phyloP scores from a whole-genome alignment of 2,888 invertebrate species.

The Agriotes lineatus region DNA sequence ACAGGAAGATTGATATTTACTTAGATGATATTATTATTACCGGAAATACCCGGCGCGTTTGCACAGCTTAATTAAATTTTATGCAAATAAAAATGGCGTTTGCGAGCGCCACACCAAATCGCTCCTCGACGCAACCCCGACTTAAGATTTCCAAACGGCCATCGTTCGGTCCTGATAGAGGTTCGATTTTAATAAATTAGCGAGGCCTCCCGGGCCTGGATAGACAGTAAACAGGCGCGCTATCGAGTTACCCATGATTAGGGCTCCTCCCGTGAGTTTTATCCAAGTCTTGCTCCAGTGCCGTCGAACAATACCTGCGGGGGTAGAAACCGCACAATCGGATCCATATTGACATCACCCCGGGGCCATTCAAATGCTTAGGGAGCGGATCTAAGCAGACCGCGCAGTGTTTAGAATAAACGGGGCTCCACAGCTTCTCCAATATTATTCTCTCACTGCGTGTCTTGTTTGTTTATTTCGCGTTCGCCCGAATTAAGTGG shows the following conservation, averaged over 20 bases:
- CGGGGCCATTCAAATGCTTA: slow-evolving; percentile 31
- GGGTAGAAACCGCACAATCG: slow-evolving; percentile 27
- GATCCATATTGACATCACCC: slow-evolving; percentile 33
- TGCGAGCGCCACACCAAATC: too few species aligned
- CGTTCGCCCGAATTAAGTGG: slow-evolving; percentile 13
- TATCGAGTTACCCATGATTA: slow-evolving; percentile 28
- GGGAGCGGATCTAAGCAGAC: slow-evolving; percentile 15
- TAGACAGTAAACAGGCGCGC: background rate
- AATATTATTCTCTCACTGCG: slow-evolving; percentile 17
- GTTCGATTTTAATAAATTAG: slow-evolving; percentile 6
- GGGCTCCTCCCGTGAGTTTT: slow-evolving; percentile 25
- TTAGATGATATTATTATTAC: too few species aligned
- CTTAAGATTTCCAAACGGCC: too few species aligned
- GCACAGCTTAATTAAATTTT: too few species aligned
- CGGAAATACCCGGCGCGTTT: too few species aligned
- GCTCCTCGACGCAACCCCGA: too few species aligned
- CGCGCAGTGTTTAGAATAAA: slow-evolving; percentile 24
- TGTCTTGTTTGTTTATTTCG: slow-evolving; percentile 29
- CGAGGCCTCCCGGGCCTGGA: background rate
- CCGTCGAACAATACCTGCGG: slow-evolving; percentile 24
- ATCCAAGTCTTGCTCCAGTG: slow-evolving; percentile 18
- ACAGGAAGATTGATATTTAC: too few species aligned
- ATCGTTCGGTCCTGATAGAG: too few species aligned
- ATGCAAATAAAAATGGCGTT: too few species aligned
- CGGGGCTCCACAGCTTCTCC: background rate